These are phyloP conservation scores for Rhipidura dahli DNA, from an alignment of 2,113 vertebrate genomes.

Conservation along the genomic window DNA sequence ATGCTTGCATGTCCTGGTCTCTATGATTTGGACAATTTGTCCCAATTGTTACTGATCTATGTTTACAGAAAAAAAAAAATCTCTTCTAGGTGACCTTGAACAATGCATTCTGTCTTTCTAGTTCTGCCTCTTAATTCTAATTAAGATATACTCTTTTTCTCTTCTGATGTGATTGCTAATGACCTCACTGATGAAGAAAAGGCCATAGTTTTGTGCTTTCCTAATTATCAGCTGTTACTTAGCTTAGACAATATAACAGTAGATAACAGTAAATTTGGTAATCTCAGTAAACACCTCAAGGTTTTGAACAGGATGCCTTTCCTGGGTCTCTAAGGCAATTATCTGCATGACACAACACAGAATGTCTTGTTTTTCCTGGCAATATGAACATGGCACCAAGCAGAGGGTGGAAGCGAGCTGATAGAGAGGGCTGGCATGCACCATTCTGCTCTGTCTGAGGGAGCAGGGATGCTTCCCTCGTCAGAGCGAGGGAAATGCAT, in stretches of 20 bases:
- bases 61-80: background rate
- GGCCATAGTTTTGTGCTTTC: background rate
- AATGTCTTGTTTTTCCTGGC: background rate
- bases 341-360: background rate
- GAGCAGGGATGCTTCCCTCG: background rate
- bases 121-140: background rate
- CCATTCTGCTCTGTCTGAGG: background rate
- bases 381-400: background rate
- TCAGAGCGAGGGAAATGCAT: background rate
- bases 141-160: background rate
- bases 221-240: background rate
- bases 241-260: background rate
- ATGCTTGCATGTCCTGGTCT: background rate
- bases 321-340: background rate
- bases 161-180: background rate
- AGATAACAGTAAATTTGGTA: background rate
- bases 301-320: background rate
- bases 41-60: background rate
- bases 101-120: background rate
- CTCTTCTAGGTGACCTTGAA: background rate
- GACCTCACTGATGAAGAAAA: background rate
- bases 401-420: background rate
- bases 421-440: too few relatives aligned
- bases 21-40: background rate
- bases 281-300: background rate